Evolutionary conservation across 2,888 invertebrate species (phyloP), one percentile per base, ranked within the genome.

Genomic region (Salticus scenicus): DNA sequence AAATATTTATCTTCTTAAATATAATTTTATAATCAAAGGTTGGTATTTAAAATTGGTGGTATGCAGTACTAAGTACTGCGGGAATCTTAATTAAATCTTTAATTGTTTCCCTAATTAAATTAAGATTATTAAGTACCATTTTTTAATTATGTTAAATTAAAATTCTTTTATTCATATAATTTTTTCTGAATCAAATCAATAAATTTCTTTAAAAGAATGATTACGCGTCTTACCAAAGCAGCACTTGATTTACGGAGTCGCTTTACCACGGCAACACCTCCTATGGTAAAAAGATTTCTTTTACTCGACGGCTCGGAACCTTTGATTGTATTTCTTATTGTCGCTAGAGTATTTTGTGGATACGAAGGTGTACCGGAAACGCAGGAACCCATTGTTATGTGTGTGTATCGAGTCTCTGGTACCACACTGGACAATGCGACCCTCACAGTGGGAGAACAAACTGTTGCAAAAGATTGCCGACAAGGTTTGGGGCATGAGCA

Each of bases 361-460:
- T 71, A 37, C 64, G 82, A 28, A 76, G 82, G 82, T 70, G 82
- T 82, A 82, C 82, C 82, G 82, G 82, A 82, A 82, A 76, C 71
- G 71, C 71, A 14, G 76, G 33, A 47, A 28, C 20, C 76, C 20
- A 66, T 77, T 77, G 77, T 73, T 31, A 42, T 5, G 17, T 33
- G 30, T 73, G 72, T 82, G 82, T 82, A 84, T 84, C 78, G 73
- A 78, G 76, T 41, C 67, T 57, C 57, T 27, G 67, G 47, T 30
- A 24, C 78, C 51, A 30, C 64, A 51, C 37, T 73, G 77, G 72
- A 77, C 84, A 84, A 77, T 33, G 57, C 28, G 63, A 69, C 30
- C 30, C 57, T 67, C 77, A 69, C 84, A 73, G 73, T 30, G 66
- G 31, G 57, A 73, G 78, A 77, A 84, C 84, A 84, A 78, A 78